phyloP scores from a whole-genome alignment of 2,113 vertebrate species.

The Nothocercus julius region DNA sequence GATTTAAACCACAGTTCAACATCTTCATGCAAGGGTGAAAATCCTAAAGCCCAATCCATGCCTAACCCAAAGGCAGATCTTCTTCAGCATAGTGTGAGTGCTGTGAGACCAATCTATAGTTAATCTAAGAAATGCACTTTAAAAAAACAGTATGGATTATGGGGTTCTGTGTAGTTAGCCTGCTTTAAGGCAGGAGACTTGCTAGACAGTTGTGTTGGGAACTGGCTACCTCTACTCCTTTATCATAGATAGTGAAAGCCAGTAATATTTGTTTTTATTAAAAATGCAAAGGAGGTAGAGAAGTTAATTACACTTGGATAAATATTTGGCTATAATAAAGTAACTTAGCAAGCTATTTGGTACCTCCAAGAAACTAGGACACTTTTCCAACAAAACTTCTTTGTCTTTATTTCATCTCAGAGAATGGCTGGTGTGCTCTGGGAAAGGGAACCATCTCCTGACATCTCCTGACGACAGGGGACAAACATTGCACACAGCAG shows the following conservation, averaged over 20 bases:
- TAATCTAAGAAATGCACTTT: not conserved
- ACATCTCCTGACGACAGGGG: not conserved
- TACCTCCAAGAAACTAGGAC: not conserved
- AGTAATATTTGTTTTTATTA: not conserved
- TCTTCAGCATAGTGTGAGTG: not conserved
- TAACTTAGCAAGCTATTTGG: not conserved
- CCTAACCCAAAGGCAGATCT: not conserved
- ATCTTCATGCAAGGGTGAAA: not conserved
- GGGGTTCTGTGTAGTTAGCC: not conserved
- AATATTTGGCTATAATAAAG: constrained; percentile 13
- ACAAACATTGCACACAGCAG: not conserved
- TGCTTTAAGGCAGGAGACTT: not conserved
- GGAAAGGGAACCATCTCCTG: not conserved
- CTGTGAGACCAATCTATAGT: not conserved
- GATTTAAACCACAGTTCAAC: not conserved
- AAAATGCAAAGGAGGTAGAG: not conserved
- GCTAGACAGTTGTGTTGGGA: not conserved
- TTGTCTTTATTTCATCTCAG: not conserved
- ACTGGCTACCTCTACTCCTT: not conserved
- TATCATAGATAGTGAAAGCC: not conserved
- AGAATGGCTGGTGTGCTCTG: not conserved
- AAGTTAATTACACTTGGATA: not conserved
- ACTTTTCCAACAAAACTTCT: not conserved
- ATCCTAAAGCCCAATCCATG: accelerated
- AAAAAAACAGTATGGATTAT: not conserved